phyloP scores from a whole-genome alignment of 2,113 vertebrate species.

The Calonectris borealis region DNA sequence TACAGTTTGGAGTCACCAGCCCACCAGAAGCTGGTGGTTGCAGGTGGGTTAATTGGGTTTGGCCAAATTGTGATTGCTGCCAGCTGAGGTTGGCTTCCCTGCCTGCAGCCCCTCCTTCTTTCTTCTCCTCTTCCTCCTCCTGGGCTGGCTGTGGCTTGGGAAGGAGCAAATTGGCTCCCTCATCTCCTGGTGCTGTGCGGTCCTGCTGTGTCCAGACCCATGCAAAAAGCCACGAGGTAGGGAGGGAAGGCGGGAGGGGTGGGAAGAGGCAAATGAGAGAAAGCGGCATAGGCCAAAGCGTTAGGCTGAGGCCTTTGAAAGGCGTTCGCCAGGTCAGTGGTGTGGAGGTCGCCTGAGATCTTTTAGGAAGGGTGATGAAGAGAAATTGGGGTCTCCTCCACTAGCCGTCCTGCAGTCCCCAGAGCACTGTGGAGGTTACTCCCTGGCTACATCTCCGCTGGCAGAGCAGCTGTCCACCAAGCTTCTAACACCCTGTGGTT shows the following conservation, averaged over 20 bases:
- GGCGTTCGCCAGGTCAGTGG: neutral
- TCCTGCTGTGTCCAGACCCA: neutral
- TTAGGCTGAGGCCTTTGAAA: neutral
- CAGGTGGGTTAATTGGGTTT: neutral
- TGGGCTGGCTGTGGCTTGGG: neutral
- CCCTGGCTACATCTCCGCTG: fast-evolving
- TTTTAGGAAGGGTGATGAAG: neutral
- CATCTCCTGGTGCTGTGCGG: neutral
- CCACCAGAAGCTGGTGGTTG: neutral
- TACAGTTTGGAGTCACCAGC: neutral
- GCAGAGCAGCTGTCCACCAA: fast-evolving
- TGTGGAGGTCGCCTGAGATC: neutral
- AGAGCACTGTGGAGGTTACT: neutral
- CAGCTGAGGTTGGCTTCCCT: neutral
- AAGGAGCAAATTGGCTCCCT: neutral
- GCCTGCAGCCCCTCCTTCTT: neutral
- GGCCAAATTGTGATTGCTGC: neutral
- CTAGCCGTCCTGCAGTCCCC: fast-evolving
- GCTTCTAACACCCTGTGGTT: neutral
- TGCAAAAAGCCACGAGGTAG: fast-evolving
- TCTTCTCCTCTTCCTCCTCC: neutral
- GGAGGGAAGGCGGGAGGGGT: neutral
- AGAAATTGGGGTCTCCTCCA: neutral
- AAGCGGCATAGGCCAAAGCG: fast-evolving
- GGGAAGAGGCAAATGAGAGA: neutral